Evolutionary conservation across 2,113 vertebrate genomes (phyloP), one percentile per base, ranked within the genome.

Genomic region (Ceyx melanurus): DNA sequence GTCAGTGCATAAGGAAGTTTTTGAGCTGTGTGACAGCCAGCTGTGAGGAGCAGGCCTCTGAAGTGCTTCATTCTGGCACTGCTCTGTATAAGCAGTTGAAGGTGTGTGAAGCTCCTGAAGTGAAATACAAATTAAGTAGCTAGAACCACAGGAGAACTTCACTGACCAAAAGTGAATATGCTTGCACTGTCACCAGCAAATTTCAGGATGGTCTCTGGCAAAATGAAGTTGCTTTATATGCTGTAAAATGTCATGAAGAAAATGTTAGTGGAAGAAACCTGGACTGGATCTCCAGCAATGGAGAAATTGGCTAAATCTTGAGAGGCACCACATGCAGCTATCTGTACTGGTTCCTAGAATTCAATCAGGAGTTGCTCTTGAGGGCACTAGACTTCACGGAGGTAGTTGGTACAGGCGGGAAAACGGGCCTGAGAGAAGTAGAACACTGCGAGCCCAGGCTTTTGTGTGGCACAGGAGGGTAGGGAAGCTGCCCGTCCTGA

Each of bases 81-180:
- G 35, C 40, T 82, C 25, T 18, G 17, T 40, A 0, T 13, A 48
- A n/a, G 42, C 37, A 37, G 23, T 82, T 53, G 1, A 8, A 58
- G 45, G 1, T 54, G 14, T 15, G 26, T 20, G 15, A 5, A 21
- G n/a, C 18, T 91, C n/a, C 64, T 73, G n/a, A 45, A 50, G n/a
- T 2, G 10, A 31, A 70, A 13, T 33, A 60, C 70, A 70, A 90
- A 26, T 13, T 9, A 12, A 1, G 15, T 21, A 5, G 9, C 22
- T 76, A 42, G 19, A 71, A 25, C 35, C 35, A 9, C 0, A 2
- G 19, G 46, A 29, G 19, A 45, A 11, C 33, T 22, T 82, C 37
- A 33, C 11, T 6, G 15, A 4, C 25, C 13, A 18, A n/a, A 46
- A 61, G 3, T 21, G 21, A 67, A 1, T n/a, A 4, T 0, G 0